Base-by-base conservation (phyloP, 2,888 invertebrate species). In the Diarsia dahlii region DNA sequence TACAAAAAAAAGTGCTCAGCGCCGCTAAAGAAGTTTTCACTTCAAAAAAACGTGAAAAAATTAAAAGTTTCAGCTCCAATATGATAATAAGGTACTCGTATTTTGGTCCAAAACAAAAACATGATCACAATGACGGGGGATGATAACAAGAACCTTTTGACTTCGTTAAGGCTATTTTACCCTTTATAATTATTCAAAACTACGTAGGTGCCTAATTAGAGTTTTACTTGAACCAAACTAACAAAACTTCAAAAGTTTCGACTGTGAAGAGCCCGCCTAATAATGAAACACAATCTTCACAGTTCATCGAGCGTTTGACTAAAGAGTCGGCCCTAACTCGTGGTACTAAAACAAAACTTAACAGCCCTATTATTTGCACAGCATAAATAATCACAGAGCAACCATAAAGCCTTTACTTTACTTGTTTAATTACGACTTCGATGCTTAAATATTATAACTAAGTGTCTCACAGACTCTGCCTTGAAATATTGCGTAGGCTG, bases 381-480 rank as follows among this genome's bases (percentile, higher is more conserved):
- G 73, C 72, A 81, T 84, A 81, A 86, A 86, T 87, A 84, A 84
- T 84, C 77, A 88, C 76, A 82, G 67, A 77, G 72, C 76, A 78
- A 48, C 74, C 73, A 71, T 83, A 80, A 84, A 85, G 71, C 74
- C 76, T 82, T 84, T 81, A 87, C 78, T 78, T 79, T 78, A 65
- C 77, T 76, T 80, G 79, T 84, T 82, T 88, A 89, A 89, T 86
- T 86, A 87, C 80, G 68, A 84, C 76, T 84, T 88, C 82, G 80
- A 87, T 84, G 85, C 72, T 87, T 76, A 89, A 89, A 88, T 88
- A 89, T 89, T 88, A 88, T 81, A 86, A 84, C 80, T 69, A 65
- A 84, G 75, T 77, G 79, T 80, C 80, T 80, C 71, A 54, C 60
- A 65, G 75, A 69, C 69, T 34, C 69, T 56, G 58, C 23, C 67